Evolutionary conservation across 2,888 invertebrate genomes (phyloP), one percentile per base, ranked within the genome.

Genomic region (Agonopterix heracliana): DNA sequence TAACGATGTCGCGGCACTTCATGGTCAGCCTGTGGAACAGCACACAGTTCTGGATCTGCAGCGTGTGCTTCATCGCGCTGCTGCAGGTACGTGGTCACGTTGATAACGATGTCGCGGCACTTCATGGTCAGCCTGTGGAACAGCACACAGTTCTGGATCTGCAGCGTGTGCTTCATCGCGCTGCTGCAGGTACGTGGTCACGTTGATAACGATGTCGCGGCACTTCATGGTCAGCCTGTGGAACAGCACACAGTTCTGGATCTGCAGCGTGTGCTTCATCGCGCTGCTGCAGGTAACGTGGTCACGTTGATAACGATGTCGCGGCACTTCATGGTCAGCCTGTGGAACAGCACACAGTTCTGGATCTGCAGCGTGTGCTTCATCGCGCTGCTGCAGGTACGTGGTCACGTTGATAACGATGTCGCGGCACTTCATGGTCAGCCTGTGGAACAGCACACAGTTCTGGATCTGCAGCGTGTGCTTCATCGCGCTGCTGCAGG

Each of bases 81-180:
- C n/a, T n/a, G n/a, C n/a, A n/a, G n/a, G n/a, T n/a, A n/a, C n/a
- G n/a, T 97, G 50, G 93, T 94, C 75, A 92, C 95, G 60, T 90
- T 97, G 48, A 93, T 97, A 56, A 93, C 95, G 82, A 95, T 96
- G 92, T 94, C 96, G 38, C 91, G 96, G 2, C 94, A 96, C 85
- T 94, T 93, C 78, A 93, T 93, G 86, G 90, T 91, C 71, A 91
- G 92, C 57, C 78, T 95, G 63, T 93, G 95, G 91, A 95, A 94
- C 78, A 78, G 80, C 74, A 92, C 95, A 55, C 95, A 96, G 89
- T 95, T 95, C 78, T 95, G 96, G 94, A 82, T 95, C 57, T 94
- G 94, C 70, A 93, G 93, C 70, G 91, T 92, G 50, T 90, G 94
- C 56, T 91, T 93, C 42, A 80, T 96, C 11, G 91, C 92, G 36